These are phyloP conservation scores for Heliangelus exortis DNA, from an alignment of 2,797 vertebrate genomes.

Conservation along the genomic window DNA sequence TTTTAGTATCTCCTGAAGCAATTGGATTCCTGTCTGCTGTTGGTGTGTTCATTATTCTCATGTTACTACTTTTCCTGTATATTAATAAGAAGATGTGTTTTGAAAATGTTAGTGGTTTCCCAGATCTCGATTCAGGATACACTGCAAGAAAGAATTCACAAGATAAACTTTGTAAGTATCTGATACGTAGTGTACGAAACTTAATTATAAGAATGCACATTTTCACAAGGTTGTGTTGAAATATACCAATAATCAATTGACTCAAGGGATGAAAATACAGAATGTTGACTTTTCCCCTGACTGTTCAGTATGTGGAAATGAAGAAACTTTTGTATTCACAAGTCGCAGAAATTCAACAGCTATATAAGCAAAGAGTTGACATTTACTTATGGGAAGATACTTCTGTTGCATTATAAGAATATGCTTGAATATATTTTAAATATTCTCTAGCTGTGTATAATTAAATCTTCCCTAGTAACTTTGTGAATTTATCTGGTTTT, in stretches of 20 bases:
- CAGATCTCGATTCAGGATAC: constrained; percentile 89
- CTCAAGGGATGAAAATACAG: neutral
- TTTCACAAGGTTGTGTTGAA: neutral
- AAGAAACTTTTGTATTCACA: neutral
- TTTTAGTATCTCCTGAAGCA: constrained; percentile 95
- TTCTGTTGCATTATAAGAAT: neutral
- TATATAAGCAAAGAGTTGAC: neutral
- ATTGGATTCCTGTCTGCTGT: constrained; percentile 94
- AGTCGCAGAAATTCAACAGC: neutral
- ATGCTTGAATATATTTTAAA: neutral
- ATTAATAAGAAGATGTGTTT: constrained; percentile 96
- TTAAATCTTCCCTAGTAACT: neutral
- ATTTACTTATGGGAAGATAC: neutral
- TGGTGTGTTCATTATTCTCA: constrained; percentile 91
- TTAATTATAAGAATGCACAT: neutral
- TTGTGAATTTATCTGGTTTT: neutral
- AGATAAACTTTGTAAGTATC: constrained; percentile 86
- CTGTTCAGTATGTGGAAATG: neutral
- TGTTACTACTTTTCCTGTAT: constrained; percentile 95
- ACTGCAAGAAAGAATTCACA: constrained; percentile 83
- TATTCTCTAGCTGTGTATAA: neutral
- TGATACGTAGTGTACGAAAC: neutral
- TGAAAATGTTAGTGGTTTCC: constrained; percentile 89
- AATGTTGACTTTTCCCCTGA: neutral
- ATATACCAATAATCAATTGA: neutral